A percentile compares a stretch with the other conserved stretches of the same genome.
Evolutionary conservation across 2,888 invertebrate species (phyloP).

Genomic region (Lasioglossum leucozonium): DNA sequence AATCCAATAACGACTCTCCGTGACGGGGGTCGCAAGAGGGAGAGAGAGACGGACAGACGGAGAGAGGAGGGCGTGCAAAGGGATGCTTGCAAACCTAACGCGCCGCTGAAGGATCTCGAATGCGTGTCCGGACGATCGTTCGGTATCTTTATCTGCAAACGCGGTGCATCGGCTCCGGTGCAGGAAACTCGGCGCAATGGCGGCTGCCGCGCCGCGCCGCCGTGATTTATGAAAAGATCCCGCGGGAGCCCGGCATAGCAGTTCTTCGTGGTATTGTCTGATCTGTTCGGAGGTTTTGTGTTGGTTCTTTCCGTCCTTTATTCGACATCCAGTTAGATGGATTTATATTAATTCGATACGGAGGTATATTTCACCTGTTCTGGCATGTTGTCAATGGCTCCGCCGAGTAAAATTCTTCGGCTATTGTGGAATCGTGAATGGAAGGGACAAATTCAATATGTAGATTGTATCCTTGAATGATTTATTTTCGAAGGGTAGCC

Average conservation of each 20-base stretch:
- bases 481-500: background rate
- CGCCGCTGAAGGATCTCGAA: background rate
- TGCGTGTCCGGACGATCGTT: conserved; percentile 1
- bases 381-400: background rate
- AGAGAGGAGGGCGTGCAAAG: background rate
- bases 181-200: background rate
- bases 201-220: no score
- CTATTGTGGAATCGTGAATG: background rate
- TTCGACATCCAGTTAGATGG: background rate
- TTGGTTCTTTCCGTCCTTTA: background rate
- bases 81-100: background rate
- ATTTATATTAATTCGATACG: background rate
- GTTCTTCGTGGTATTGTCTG: background rate
- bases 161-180: background rate
- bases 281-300: background rate
- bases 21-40: background rate
- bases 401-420: background rate
- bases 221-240: background rate
- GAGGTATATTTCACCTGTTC: background rate
- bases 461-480: background rate
- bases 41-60: background rate
- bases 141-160: conserved; percentile 17
- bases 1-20: conserved; percentile 11
- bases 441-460: background rate
- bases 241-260: background rate